Evolutionary conservation across 2,888 invertebrate genomes (phyloP), one percentile per base, ranked within the genome.

Genomic region (Morpho helenor): DNA sequence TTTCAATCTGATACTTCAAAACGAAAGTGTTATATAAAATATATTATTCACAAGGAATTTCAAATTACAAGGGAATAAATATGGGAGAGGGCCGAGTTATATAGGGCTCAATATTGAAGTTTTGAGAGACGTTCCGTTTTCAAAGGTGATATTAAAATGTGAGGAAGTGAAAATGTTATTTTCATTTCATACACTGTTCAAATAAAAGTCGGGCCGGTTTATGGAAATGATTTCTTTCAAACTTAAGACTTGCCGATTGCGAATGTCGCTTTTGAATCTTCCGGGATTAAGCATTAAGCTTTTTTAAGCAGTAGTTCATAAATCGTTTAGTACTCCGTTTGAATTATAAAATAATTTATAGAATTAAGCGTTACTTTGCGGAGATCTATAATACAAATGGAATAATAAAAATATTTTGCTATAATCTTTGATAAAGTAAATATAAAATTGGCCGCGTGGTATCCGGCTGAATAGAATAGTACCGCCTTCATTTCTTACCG

Each of bases 141-240:
- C 59, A 59, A 63, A 63, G 60, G 56, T 52, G 53, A 63, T 67
- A 67, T 67, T 67, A 65, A 64, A 65, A 62, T 64, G 47, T 62
- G 61, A 62, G 57, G 61, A 58, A 63, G 65, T 31, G 31, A 31
- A 31, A 31, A 31, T 31, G 31, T 31, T 61, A 57, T 68, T 66
- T 64, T 67, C 65, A 60, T 62, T 66, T 63, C 56, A 65, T 67
- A 62, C 56, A 61, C 54, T 50, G 54, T 64, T 63, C 59, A 59
- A 62, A 67, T 57, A 60, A 57, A 61, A 58, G 56, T 43, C 43
- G 53, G 31, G 43, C 52, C 46, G 58, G 40, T 50, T 50, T 61
- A 8, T 40, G 40, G 50, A 49, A 59, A 62, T 56, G 48, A 57
- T 60, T 57, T 52, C 51, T 49, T 59, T 52, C 22, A 59, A 62